These are phyloP conservation scores for Nebria ingens DNA, from an alignment of 1,140 invertebrate genomes.

Conservation along the genomic window DNA sequence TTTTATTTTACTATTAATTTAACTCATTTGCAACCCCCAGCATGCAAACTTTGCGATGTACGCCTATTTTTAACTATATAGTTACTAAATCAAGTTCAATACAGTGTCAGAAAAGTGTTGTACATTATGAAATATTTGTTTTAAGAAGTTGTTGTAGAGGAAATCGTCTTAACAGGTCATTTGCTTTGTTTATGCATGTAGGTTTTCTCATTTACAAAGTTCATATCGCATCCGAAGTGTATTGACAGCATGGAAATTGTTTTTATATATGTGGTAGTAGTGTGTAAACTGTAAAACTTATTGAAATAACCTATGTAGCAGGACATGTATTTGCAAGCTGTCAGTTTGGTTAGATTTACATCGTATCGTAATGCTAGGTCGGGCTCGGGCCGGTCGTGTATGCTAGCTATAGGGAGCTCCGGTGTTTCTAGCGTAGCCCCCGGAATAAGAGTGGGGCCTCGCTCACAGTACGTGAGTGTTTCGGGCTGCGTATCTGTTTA, in stretches of 20 bases:
- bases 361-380: neutral
- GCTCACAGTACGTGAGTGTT: neutral
- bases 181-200: slow-evolving; percentile 18
- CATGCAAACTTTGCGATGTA: slow-evolving; percentile 17
- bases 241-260: neutral
- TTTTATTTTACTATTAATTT: slow-evolving; percentile 24
- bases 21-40: slow-evolving; percentile 13
- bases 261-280: neutral
- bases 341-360: slow-evolving; percentile 11
- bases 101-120: slow-evolving; percentile 8
- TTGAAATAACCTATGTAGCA: neutral
- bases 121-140: slow-evolving; percentile 11
- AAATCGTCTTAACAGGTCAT: slow-evolving; percentile 32
- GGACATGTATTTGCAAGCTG: slow-evolving; percentile 14
- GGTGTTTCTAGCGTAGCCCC: slow-evolving; percentile 20
- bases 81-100: neutral
- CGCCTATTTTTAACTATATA: slow-evolving; percentile 9
- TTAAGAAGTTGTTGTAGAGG: slow-evolving; percentile 21
- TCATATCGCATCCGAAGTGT: neutral
- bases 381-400: neutral
- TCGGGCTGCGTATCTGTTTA: no score
- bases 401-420: slow-evolving; percentile 12
- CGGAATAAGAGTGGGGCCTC: slow-evolving; percentile 19
- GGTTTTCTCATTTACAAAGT: slow-evolving; percentile 24
- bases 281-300: neutral